These are phyloP conservation scores for Carassius auratus DNA, from an alignment of 2,113 vertebrate species.

Conservation along the genomic window DNA sequence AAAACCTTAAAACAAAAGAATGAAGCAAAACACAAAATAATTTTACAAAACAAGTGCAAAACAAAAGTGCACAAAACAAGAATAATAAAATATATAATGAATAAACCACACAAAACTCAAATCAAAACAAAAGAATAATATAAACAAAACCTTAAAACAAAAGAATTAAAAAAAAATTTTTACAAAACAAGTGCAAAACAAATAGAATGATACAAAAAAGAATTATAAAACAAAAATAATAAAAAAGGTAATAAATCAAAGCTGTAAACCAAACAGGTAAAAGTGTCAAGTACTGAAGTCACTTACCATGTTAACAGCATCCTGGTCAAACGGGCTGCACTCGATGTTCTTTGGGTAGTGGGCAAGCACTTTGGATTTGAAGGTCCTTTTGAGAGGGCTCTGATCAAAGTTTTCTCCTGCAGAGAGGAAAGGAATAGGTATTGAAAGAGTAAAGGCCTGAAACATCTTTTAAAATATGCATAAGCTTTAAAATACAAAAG, in stretches of 20 bases:
- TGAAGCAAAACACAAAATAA: too few relatives aligned
- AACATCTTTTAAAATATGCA: conserved; percentile 12
- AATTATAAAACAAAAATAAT: not conserved
- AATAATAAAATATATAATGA: not conserved
- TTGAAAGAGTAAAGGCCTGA: not conserved
- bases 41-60: too few relatives aligned
- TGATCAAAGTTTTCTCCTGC: conserved; percentile 95
- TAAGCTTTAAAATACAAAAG: not conserved
- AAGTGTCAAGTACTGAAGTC: not conserved
- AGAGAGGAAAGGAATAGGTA: conserved; percentile 7
- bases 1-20: too few relatives aligned
- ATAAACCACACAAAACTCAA: not conserved
- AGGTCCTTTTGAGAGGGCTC: conserved; percentile 92
- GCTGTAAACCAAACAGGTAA: not conserved
- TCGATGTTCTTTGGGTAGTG: conserved; percentile 95
- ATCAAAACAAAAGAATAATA: not conserved
- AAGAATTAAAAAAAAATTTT: too few relatives aligned
- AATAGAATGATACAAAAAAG: not conserved
- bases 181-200: not conserved
- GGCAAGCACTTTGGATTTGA: conserved; percentile 95
- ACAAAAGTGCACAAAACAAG: not conserved
- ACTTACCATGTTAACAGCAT: conserved; percentile 97
- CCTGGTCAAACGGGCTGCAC: conserved; percentile 93
- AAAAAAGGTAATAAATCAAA: not conserved
- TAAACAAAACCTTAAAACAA: not conserved